These are phyloP conservation scores for Podarcis lilfordi DNA, from an alignment of 2,797 vertebrate genomes.

Conservation along the genomic window DNA sequence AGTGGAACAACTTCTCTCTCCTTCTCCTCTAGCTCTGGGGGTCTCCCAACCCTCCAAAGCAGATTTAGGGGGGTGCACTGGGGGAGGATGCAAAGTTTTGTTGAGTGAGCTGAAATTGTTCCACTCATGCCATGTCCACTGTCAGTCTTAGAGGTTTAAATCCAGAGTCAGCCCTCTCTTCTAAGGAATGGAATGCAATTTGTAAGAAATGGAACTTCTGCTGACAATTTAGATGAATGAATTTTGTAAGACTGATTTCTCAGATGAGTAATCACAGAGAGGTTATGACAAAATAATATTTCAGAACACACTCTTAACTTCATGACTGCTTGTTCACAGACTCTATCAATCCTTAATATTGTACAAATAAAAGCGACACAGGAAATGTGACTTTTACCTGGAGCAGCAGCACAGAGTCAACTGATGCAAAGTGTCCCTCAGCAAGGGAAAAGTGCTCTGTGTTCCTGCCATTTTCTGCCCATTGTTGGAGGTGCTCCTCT, in stretches of 20 bases:
- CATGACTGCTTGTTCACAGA: not conserved
- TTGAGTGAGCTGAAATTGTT: too few relatives aligned
- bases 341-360: not conserved
- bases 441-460: slow-evolving; percentile 84
- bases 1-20: too few relatives aligned
- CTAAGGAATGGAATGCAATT: not conserved
- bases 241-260: not conserved
- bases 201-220: not conserved
- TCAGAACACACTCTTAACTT: not conserved
- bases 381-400: slow-evolving; percentile 71
- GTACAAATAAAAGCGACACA: not conserved
- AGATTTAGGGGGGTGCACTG: too few relatives aligned
- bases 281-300: not conserved
- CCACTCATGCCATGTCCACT: too few relatives aligned
- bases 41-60: too few relatives aligned
- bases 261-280: not conserved
- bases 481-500: slow-evolving; percentile 82
- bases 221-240: not conserved
- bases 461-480: slow-evolving; percentile 67
- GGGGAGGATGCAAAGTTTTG: too few relatives aligned
- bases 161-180: not conserved
- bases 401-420: slow-evolving; percentile 88
- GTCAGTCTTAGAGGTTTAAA: too few relatives aligned
- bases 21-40: too few relatives aligned
- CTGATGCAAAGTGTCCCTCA: slow-evolving; percentile 85